Evolutionary conservation across 2,113 vertebrate genomes (phyloP), one percentile per base, ranked within the genome.

Genomic region (Tursiops truncatus): DNA sequence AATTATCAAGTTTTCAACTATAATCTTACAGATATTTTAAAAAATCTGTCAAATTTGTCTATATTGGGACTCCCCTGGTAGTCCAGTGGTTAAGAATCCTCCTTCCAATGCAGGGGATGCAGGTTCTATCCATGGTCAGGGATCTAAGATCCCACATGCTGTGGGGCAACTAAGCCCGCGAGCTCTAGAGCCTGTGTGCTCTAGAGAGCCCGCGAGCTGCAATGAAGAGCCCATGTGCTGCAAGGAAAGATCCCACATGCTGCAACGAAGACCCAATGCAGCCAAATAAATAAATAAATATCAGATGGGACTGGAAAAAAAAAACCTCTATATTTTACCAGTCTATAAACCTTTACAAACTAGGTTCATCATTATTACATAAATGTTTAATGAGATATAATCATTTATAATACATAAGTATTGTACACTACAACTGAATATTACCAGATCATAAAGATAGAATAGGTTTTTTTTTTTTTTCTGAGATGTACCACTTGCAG

Each of bases 361-460:
- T 6, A 96, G 60, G 41, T 36, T 68, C 53, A 96, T 87, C 53
- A 96, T 88, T 79, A 93, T 82, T 87, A 79, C 26, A 89, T 50
- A 73, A 63, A 90, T 74, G 90, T n/a, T 73, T 68, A 88, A 88
- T 94, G 10, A 93, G n/a, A 81, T 50, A 82, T 56, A 94, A 94
- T 60, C 10, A 87, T 85, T 71, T 94, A 93, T 9, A 60, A 21
- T 62, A 53, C 6, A 47, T 50, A 86, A 28, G 10, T 77, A 77
- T 38, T 86, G 5, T 25, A 93, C 8, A 88, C 5, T n/a, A 86
- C 28, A 67, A 68, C 47, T 50, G 65, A 95, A 26, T 81, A 96
- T 65, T 94, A 87, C 47, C 8, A 86, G 12, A 26, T 67, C 74
- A 85, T 47, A 70, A 21, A 68, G 18, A 28, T 15, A 88, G 65